A percentile compares a stretch with the other conserved stretches of the same genome.
These are phyloP conservation scores for Bombus soroeensis DNA, from an alignment of 1,140 invertebrate species.

Conservation along the genomic window DNA sequence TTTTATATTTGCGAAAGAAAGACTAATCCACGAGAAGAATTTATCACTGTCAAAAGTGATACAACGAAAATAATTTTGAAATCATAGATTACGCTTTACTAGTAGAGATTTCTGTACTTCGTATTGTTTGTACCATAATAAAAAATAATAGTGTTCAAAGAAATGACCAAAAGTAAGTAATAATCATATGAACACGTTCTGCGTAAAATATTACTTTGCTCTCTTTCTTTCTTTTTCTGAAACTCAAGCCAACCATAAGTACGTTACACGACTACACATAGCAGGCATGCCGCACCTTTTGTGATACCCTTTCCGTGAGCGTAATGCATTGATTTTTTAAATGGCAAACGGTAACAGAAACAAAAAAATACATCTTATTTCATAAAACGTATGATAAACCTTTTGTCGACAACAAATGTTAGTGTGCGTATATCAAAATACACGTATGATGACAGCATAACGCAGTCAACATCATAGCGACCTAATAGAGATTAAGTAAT, in stretches of 20 bases:
- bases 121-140: neutral
- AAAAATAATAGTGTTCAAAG: conserved; percentile 23
- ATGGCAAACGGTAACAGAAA: neutral
- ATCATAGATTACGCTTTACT: neutral
- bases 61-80: neutral
- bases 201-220: neutral
- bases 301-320: neutral
- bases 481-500: conserved; percentile 32
- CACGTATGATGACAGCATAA: neutral
- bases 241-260: neutral
- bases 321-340: neutral
- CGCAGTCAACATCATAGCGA: conserved; percentile 19
- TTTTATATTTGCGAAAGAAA: neutral
- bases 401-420: neutral
- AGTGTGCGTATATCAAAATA: neutral
- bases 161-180: conserved; percentile 3
- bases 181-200: neutral
- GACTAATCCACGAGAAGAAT: neutral
- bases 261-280: neutral
- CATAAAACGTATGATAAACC: neutral
- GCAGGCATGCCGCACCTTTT: neutral
- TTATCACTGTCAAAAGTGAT: neutral
- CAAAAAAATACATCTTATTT: neutral
- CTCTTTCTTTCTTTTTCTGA: neutral
- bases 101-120: neutral